phyloP scores from a whole-genome alignment of 92 coral and sea anemone species.

The Parazoanthus darwini region DNA sequence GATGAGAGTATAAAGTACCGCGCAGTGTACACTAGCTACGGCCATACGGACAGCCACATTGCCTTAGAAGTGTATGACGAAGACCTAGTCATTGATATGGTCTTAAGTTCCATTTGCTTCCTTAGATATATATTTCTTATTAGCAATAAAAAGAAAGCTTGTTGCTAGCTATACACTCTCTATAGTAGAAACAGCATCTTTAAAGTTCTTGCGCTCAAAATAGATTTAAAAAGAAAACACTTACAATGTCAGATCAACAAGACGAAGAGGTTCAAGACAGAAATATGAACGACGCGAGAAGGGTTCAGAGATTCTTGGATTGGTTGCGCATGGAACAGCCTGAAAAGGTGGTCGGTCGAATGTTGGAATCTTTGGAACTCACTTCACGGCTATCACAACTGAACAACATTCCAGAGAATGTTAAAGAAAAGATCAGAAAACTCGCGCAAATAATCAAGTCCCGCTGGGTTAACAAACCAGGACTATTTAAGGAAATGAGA shows the following conservation, averaged over 20 bases:
- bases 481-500: neutral
- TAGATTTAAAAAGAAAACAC: neutral
- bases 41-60: too few species aligned
- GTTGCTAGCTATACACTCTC: neutral
- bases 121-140: too few species aligned
- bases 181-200: neutral
- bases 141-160: too few species aligned
- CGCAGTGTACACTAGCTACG: too few species aligned
- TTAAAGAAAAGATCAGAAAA: neutral
- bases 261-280: neutral
- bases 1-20: too few species aligned
- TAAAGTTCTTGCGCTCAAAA: neutral
- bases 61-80: too few species aligned
- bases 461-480: neutral
- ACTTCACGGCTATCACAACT: neutral
- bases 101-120: too few species aligned
- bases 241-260: neutral
- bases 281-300: neutral
- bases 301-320: neutral
- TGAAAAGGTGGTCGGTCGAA: neutral
- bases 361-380: neutral
- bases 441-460: slow-evolving; percentile 12
- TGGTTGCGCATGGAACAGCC: neutral
- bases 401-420: neutral
- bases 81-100: too few species aligned